phyloP scores from a whole-genome alignment of 2,113 vertebrate genomes.

The Orycteropus afer region DNA sequence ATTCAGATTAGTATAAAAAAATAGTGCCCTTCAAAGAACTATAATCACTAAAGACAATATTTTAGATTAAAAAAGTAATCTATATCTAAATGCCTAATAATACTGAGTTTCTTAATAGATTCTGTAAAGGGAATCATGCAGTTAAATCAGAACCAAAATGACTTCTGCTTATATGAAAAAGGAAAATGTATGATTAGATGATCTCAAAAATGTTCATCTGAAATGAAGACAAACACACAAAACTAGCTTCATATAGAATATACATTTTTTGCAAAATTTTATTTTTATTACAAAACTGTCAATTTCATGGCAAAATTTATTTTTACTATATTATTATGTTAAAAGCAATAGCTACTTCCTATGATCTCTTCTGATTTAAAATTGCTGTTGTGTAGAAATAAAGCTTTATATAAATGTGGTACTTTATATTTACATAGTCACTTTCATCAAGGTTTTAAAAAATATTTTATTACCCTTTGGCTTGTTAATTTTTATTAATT shows the following conservation, averaged over 20 bases:
- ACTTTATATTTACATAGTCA: slow-evolving; percentile 19
- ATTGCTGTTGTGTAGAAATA: neutral
- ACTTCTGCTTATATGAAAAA: neutral
- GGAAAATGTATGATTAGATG: neutral
- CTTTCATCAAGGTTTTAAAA: slow-evolving; percentile 7
- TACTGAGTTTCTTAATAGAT: slow-evolving; percentile 32
- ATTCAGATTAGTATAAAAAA: neutral
- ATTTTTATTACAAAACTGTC: no score
- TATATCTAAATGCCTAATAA: neutral
- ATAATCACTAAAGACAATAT: neutral
- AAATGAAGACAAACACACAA: slow-evolving; percentile 1
- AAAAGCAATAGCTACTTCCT: slow-evolving; percentile 16
- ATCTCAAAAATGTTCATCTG: neutral
- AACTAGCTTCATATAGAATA: slow-evolving; percentile 25
- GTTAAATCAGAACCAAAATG: slow-evolving; percentile 31
- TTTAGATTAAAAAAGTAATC: slow-evolving; percentile 20
- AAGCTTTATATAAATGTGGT: neutral
- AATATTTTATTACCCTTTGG: slow-evolving; percentile 24
- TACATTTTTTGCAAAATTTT: neutral
- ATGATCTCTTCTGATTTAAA: neutral
- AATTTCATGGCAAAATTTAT: neutral
- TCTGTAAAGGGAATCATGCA: neutral
- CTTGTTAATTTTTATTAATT: slow-evolving; percentile 3
- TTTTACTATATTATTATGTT: slow-evolving; percentile 55
- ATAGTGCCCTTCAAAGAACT: neutral